Base-by-base conservation (phyloP, 2,888 invertebrate genomes). In the Drosophila conformis region DNA sequence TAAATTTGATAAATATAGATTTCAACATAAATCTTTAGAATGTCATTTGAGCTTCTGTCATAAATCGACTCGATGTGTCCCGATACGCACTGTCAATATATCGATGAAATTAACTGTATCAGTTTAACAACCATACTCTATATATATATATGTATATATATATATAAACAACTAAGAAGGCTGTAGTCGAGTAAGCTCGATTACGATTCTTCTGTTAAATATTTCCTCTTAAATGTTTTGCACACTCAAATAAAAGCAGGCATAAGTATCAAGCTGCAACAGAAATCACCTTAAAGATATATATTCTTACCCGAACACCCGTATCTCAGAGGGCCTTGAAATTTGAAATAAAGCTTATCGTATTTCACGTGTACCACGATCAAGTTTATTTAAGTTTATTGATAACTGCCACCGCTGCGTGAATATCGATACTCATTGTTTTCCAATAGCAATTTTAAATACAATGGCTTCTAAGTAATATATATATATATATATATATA, bases 1-100 rank as follows among this genome's bases (percentile, higher is more conserved):
- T 7, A 13, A 21, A 29, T 46, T 69, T 56, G 11, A n/a, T 33
- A 51, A 33, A 38, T 4, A 40, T n/a, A 21, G 21, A 36, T 5
- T 18, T 21, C n/a, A 67, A 49, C 38, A 38, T 70, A 40, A 76
- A 76, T 64, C 46, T 36, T 52, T 29, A 15, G 4, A 40, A 52
- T 49, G 13, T 1, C 38, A 18, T 18, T 27, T 18, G 18, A 25
- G 38, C 54, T 29, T 40, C 31, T n/a, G 21, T n/a, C 57, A 46
- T 57, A 38, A 63, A 63, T 71, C 36, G 21, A 42, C 27, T 35
- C 10, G 4, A 13, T 15, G 31, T 58, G 31, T 38, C 18, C 33
- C 46, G 75, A 62, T 73, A 75, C 36, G 51, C 15, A 8, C 13
- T 42, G 15, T 25, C 48, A 46, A 27, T 21, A 21, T 36, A 29